phyloP scores from a whole-genome alignment of 2,113 vertebrate genomes.

The Hippocampus barbouri region DNA sequence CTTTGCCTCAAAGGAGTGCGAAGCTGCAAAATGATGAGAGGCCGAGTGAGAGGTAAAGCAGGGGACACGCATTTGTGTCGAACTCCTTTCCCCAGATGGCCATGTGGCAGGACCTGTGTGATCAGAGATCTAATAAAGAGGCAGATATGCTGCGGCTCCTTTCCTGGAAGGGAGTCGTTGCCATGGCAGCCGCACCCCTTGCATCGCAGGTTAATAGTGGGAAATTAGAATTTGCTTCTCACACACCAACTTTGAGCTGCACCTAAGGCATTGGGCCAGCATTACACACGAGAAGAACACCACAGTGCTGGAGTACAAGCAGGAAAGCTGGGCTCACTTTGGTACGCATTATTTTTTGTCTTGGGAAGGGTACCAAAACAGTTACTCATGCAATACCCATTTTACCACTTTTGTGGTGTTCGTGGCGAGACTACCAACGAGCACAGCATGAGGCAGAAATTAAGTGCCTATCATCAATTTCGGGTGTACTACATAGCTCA shows the following conservation, averaged over 20 bases:
- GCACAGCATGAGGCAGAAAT: background rate
- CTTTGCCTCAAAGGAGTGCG: slow-evolving; percentile 11
- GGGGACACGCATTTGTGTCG: slow-evolving; percentile 36
- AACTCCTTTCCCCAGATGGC: slow-evolving; percentile 57
- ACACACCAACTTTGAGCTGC: background rate
- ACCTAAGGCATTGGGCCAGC: background rate
- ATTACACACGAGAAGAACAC: background rate
- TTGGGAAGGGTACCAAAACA: background rate
- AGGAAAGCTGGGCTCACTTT: background rate
- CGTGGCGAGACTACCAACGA: background rate
- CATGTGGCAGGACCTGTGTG: slow-evolving; percentile 60
- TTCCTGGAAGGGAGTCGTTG: slow-evolving; percentile 58
- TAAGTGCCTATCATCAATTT: background rate
- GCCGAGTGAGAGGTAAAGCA: slow-evolving; percentile 43
- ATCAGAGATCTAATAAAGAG: slow-evolving; percentile 69
- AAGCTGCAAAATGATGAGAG: slow-evolving; percentile 35
- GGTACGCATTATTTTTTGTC: background rate
- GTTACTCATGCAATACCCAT: background rate
- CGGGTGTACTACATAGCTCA: no score
- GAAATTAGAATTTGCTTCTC: slow-evolving; percentile 56
- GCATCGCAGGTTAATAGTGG: slow-evolving; percentile 61
- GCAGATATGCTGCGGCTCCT: slow-evolving; percentile 59
- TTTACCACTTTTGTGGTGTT: background rate
- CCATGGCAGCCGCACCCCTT: slow-evolving; percentile 59
- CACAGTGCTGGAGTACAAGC: background rate